phyloP scores from a whole-genome alignment of 2,113 vertebrate genomes.

The Salminus brasiliensis region DNA sequence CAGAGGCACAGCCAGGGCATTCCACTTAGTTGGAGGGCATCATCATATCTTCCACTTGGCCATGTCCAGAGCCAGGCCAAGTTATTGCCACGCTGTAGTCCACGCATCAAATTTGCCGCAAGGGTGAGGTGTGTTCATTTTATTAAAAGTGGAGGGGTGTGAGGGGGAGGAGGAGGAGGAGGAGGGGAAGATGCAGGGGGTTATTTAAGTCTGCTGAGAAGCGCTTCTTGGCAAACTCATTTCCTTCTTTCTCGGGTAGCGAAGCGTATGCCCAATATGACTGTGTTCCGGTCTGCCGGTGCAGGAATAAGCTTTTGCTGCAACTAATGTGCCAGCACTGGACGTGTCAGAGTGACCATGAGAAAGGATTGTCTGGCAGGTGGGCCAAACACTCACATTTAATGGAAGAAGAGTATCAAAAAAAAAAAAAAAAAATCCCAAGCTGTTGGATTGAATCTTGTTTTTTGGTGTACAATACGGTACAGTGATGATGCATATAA shows the following conservation, averaged over 20 bases:
- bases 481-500: neutral
- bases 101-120: constrained; percentile 44
- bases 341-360: constrained; percentile 38
- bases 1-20: constrained; percentile 41
- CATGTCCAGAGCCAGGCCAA: constrained; percentile 30
- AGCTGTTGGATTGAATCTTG: neutral
- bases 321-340: constrained; percentile 45
- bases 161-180: constrained; percentile 7
- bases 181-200: neutral
- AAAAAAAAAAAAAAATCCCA: neutral
- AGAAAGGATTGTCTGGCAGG: constrained; percentile 36
- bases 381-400: neutral
- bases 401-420: neutral
- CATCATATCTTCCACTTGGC: constrained; percentile 47
- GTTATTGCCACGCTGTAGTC: constrained; percentile 40
- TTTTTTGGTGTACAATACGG: neutral
- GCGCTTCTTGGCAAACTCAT: constrained; percentile 40
- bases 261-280: constrained; percentile 18
- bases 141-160: constrained; percentile 41
- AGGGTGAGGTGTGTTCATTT: constrained; percentile 50
- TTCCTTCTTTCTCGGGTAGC: constrained; percentile 31
- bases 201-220: constrained; percentile 51
- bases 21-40: constrained; percentile 39
- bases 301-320: constrained; percentile 24
- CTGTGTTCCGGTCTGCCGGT: constrained; percentile 18